Evolutionary conservation across 2,888 invertebrate genomes (phyloP).

Genomic region (Cyrtodaria siliqua): DNA sequence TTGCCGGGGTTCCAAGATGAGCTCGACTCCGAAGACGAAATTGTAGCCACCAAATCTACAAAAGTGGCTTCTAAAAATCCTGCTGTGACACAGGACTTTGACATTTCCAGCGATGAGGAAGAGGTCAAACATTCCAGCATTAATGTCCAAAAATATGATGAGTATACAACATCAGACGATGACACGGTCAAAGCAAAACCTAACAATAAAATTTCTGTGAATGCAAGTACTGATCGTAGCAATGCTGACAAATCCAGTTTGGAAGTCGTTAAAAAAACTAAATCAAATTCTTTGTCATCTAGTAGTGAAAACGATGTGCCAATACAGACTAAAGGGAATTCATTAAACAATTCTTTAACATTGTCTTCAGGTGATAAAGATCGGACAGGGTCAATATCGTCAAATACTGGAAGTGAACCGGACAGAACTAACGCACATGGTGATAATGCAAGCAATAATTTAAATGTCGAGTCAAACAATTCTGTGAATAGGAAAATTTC

Average conservation of each 20-base stretch:
- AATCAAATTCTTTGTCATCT: constrained; percentile 34
- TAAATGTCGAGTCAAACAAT: not conserved
- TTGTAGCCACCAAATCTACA: constrained; percentile 21
- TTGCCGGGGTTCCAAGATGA: constrained; percentile 95
- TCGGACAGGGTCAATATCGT: constrained; percentile 29
- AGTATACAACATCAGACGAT: constrained; percentile 60
- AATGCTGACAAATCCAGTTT: constrained; percentile 15
- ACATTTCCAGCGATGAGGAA: constrained; percentile 76
- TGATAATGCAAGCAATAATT: constrained; percentile 14
- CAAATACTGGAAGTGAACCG: constrained; percentile 39
- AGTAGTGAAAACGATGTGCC: constrained; percentile 41
- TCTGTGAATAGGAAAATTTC: constrained; percentile 36
- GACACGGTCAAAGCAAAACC: constrained; percentile 16
- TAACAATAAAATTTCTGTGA: not conserved
- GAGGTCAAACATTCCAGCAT: constrained; percentile 42
- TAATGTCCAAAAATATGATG: constrained; percentile 40
- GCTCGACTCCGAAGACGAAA: constrained; percentile 90
- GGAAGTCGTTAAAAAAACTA: constrained; percentile 12
- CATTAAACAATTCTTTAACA: constrained; percentile 10
- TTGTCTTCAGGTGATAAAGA: constrained; percentile 1
- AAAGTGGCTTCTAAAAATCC: constrained; percentile 20
- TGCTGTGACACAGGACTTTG: constrained; percentile 55
- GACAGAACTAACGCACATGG: constrained; percentile 10
- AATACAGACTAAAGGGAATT: no score
- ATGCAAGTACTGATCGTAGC: constrained; percentile 7